A percentile compares a stretch with the other conserved stretches of the same genome.
Evolutionary conservation across 2,888 invertebrate species (phyloP).

Genomic region (Nesidiocoris tenuis): DNA sequence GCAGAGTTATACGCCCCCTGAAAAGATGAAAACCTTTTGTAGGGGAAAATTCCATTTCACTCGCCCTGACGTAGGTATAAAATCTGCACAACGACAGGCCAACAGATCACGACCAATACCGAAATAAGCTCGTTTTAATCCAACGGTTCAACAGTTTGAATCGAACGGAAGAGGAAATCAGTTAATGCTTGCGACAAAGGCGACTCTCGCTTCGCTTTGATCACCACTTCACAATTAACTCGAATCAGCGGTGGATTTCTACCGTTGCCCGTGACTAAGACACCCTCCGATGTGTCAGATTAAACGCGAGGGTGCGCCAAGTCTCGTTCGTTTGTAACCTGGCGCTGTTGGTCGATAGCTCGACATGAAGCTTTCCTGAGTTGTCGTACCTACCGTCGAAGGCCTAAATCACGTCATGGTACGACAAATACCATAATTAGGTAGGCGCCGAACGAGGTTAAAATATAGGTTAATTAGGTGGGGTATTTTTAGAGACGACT

Average conservation of each 20-base stretch:
- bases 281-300: background rate
- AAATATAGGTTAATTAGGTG: too few species aligned
- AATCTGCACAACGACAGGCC: too few species aligned
- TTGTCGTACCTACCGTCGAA: too few species aligned
- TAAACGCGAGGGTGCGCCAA: background rate
- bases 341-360: too few species aligned
- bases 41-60: slow-evolving; percentile 26
- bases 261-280: background rate
- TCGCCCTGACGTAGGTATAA: background rate
- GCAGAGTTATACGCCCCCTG: background rate
- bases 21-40: slow-evolving; percentile 10
- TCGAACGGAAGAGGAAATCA: slow-evolving; percentile 6
- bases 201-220: background rate
- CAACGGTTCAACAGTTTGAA: slow-evolving; percentile 29
- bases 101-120: too few species aligned
- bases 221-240: background rate
- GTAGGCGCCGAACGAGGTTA: too few species aligned
- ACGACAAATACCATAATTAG: too few species aligned
- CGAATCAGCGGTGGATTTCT: background rate
- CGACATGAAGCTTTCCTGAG: too few species aligned
- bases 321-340: too few species aligned
- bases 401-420: too few species aligned
- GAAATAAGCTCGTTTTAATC: slow-evolving; percentile 31
- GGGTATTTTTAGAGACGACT: too few species aligned
- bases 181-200: slow-evolving; percentile 10